A percentile compares a stretch with the other conserved stretches of the same genome.
Conservation (phyloP, 2,888 invertebrate species). For the Acronicta alni region DNA sequence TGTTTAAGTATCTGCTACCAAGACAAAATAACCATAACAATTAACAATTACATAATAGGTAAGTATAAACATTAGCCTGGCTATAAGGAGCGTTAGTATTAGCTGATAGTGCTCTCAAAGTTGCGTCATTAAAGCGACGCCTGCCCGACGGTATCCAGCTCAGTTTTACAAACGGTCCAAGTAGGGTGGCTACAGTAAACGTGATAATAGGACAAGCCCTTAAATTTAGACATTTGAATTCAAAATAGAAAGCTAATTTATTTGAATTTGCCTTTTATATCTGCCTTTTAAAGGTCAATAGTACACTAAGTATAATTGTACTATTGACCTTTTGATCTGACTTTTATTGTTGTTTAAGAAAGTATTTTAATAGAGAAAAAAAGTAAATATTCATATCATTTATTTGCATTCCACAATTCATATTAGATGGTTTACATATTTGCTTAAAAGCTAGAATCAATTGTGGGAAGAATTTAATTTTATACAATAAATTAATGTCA, state of each 20-base stretch:
- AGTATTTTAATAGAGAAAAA: too few species aligned
- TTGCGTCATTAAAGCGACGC: conserved; percentile 42
- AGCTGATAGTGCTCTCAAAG: conserved; percentile 38
- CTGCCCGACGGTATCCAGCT: conserved; percentile 38
- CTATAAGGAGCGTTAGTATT: conserved; percentile 19
- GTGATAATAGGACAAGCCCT: background rate
- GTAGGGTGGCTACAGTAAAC: background rate
- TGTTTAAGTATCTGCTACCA: conserved; percentile 9
- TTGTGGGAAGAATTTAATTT: too few species aligned
- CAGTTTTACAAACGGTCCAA: conserved; percentile 40
- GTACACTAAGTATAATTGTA: too few species aligned
- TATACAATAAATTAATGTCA: too few species aligned
- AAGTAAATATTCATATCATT: too few species aligned
- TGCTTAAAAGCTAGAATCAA: too few species aligned
- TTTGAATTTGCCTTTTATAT: background rate
- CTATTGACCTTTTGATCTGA: too few species aligned
- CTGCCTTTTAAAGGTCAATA: background rate
- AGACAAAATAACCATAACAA: background rate
- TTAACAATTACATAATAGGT: background rate
- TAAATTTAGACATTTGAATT: background rate
- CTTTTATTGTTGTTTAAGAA: too few species aligned
- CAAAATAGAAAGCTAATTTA: background rate
- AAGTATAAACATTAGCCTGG: conserved; percentile 10
- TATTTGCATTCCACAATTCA: too few species aligned
- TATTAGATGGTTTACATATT: too few species aligned